Percentiles rank a stretch among this genome's conserved stretches.
Evolutionary conservation across 2,888 invertebrate genomes (phyloP).

Genomic region (Tetheella fluctuosa): DNA sequence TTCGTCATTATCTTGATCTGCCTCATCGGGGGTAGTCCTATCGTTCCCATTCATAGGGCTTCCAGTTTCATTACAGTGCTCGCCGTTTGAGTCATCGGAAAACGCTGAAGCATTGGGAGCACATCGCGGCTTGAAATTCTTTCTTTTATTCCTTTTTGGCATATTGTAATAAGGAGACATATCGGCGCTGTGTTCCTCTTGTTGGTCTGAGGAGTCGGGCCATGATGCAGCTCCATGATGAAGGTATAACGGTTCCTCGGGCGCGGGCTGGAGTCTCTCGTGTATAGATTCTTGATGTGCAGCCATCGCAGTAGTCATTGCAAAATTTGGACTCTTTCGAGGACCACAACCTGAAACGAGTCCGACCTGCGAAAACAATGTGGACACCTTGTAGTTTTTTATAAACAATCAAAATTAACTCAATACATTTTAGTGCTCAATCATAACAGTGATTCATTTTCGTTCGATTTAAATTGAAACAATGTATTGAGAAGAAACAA

Average conservation of each 20-base stretch:
- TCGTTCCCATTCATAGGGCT: constrained; percentile 74
- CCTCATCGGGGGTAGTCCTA: constrained; percentile 65
- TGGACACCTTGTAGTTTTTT: constrained; percentile 39
- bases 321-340: constrained; percentile 71
- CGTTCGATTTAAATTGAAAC: constrained; percentile 77
- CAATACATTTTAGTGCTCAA: constrained; percentile 77
- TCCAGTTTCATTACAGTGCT: constrained; percentile 56
- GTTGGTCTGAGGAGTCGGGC: constrained; percentile 69
- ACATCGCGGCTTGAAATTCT: constrained; percentile 91
- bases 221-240: constrained; percentile 83
- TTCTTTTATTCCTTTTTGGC: constrained; percentile 89
- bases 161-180: constrained; percentile 78
- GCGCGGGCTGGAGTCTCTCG: constrained; percentile 77
- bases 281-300: constrained; percentile 83
- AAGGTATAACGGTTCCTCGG: constrained; percentile 74
- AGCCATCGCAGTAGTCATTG: constrained; percentile 85
- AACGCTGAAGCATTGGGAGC: constrained; percentile 83
- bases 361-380: constrained; percentile 59
- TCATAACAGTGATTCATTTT: constrained; percentile 82
- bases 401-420: constrained; percentile 78
- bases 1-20: constrained; percentile 62
- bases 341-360: constrained; percentile 67
- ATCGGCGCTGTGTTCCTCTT: constrained; percentile 70
- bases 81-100: constrained; percentile 79
- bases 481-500: constrained; percentile 79